Evolutionary conservation across 2,888 invertebrate genomes (phyloP), one percentile per base, ranked within the genome.

Genomic region (Yponomeuta malinellus): DNA sequence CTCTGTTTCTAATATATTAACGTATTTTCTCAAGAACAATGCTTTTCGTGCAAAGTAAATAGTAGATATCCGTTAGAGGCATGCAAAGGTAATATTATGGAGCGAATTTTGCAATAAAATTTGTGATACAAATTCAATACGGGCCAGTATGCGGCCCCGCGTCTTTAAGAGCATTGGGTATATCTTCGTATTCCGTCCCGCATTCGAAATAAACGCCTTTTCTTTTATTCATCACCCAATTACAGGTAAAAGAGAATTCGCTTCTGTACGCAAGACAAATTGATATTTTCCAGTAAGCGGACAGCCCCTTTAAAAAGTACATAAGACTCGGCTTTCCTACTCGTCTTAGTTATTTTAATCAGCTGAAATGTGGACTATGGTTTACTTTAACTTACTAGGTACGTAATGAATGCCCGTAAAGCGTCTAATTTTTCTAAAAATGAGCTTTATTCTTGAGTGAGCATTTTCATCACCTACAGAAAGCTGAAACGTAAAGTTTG

Each of bases 141-240:
- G 67, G 10, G 43, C 67, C 43, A 68, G 48, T 48, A 69, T 69
- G 63, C 70, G 70, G 48, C 64, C 15, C 52, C 52, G 52, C 52
- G 52, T 15, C 52, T 59, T 59, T 59, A 59, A 59, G 52, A 59
- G 52, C 52, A 59, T 59, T 64, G 33, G 48, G 12, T 48, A 52
- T 43, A 52, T 31, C 59, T 79, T 85, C 85, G 81, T 84, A 85
- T 85, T 87, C 82, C 81, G 80, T 80, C 78, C 77, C 82, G 83
- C 85, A 86, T 78, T 77, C 81, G 82, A 85, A 86, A 88, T 90
- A 91, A 90, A 87, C 81, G 85, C 81, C 88, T 88, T 79, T 86
- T 93, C 92, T 92, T 90, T 92, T 92, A 93, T 93, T 92, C 92
- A 93, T 88, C 81, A 86, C 83, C 90, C 92, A 92, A 92, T 93